These are phyloP conservation scores for Tragulus kanchil DNA, from an alignment of 2,113 vertebrate genomes.

Conservation along the genomic window DNA sequence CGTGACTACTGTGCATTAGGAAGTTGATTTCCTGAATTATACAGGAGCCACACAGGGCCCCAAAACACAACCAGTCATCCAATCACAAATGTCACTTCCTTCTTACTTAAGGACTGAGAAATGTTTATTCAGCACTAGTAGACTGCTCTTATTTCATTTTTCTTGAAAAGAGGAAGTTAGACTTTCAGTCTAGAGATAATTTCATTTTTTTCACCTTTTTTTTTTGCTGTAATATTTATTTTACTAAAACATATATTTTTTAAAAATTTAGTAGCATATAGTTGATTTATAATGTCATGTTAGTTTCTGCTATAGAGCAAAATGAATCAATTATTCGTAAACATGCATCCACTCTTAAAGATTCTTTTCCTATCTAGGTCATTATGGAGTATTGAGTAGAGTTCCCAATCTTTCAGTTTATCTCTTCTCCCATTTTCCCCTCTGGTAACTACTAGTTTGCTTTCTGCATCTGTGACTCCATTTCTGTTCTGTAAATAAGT, in stretches of 20 bases:
- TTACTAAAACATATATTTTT: background rate
- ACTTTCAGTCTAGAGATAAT: background rate
- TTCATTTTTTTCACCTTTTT: background rate
- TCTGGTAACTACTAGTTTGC: background rate
- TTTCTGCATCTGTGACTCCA: background rate
- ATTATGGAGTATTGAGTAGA: accelerated
- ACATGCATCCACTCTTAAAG: accelerated
- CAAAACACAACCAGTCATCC: background rate
- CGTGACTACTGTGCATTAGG: background rate
- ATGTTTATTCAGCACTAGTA: background rate
- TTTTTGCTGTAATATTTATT: background rate
- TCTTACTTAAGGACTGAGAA: background rate
- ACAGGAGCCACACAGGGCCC: accelerated
- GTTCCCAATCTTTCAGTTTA: background rate
- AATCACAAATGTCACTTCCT: background rate
- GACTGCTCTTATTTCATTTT: background rate
- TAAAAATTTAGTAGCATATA: background rate
- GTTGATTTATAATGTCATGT: accelerated
- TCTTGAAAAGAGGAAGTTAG: background rate
- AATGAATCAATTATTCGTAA: background rate
- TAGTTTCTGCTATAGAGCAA: background rate
- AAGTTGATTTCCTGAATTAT: background rate
- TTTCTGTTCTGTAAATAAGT: background rate
- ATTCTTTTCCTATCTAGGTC: background rate
- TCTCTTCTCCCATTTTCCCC: accelerated